A percentile compares a stretch with the other conserved stretches of the same genome.
phyloP scores from a whole-genome alignment of 1,140 invertebrate genomes.

The Drosophila fuyamai region DNA sequence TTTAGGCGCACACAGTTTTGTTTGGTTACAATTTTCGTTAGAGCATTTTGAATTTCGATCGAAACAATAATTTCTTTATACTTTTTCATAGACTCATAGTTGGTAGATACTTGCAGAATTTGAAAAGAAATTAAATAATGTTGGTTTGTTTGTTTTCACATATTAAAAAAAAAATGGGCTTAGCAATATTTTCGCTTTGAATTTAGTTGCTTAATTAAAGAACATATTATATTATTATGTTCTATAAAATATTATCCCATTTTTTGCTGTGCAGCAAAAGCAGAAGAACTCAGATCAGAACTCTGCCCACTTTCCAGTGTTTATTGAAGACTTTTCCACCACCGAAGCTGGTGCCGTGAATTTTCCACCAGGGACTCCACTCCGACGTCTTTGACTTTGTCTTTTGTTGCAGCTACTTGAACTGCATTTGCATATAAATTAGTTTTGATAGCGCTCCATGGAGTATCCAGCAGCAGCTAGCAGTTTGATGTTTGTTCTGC shows the following conservation, averaged over 20 bases:
- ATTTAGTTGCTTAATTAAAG: too few relatives aligned
- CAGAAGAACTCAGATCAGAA: constrained; percentile 36
- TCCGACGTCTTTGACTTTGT: constrained; percentile 47
- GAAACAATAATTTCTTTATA: too few relatives aligned
- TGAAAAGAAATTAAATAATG: too few relatives aligned
- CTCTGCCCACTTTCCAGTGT: constrained; percentile 35
- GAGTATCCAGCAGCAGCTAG: constrained; percentile 27
- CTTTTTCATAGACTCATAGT: too few relatives aligned
- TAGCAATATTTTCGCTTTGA: too few relatives aligned
- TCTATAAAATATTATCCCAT: neutral
- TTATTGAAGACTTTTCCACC: constrained; percentile 39
- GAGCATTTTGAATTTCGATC: too few relatives aligned
- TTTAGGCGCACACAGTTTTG: too few relatives aligned
- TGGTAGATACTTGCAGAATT: too few relatives aligned
- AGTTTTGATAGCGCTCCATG: constrained; percentile 73
- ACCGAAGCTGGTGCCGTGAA: constrained; percentile 36
- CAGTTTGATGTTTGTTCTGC: constrained; percentile 76
- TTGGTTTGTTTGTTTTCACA: too few relatives aligned
- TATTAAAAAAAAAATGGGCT: too few relatives aligned
- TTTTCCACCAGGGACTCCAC: constrained; percentile 33
- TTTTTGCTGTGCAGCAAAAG: constrained; percentile 24
- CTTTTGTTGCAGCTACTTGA: constrained; percentile 76
- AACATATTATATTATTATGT: too few relatives aligned
- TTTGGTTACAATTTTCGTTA: neutral
- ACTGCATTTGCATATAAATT: constrained; percentile 83